These are phyloP conservation scores for Mythimna impura DNA, from an alignment of 2,888 invertebrate species.

Conservation along the genomic window DNA sequence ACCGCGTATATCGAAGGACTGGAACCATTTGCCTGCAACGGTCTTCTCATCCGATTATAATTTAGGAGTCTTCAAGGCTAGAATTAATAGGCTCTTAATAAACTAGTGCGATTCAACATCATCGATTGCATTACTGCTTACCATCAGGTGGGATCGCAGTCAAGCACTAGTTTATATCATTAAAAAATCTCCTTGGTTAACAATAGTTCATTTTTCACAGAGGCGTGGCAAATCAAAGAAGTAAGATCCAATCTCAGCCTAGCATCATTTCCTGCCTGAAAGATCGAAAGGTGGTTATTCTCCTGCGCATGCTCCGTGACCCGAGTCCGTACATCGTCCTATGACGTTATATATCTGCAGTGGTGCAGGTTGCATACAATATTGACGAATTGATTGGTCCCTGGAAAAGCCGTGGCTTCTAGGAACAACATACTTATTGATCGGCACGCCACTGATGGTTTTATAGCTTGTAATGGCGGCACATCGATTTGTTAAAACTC, in stretches of 20 bases:
- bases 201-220: too few relatives aligned
- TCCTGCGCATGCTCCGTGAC: constrained; percentile 62
- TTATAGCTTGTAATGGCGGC: constrained; percentile 24
- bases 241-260: not conserved
- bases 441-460: constrained; percentile 13
- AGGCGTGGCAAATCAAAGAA: not conserved
- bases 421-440: constrained; percentile 13
- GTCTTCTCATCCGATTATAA: too few relatives aligned
- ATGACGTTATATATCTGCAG: constrained; percentile 40
- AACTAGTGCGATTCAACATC: too few relatives aligned
- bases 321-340: constrained; percentile 26
- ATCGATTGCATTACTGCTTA: too few relatives aligned
- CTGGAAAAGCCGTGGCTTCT: constrained; percentile 28
- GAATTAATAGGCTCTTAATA: too few relatives aligned
- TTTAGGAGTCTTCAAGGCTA: too few relatives aligned
- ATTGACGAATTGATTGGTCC: constrained; percentile 52
- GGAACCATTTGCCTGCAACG: too few relatives aligned
- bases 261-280: not conserved
- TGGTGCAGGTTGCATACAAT: constrained; percentile 58
- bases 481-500: constrained; percentile 13
- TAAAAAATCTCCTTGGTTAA: too few relatives aligned
- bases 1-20: too few relatives aligned
- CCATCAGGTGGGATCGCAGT: too few relatives aligned
- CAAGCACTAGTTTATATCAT: too few relatives aligned
- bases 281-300: constrained; percentile 46